Evolutionary conservation across 2,113 vertebrate species (phyloP).

Genomic region (Mohoua ochrocephala): DNA sequence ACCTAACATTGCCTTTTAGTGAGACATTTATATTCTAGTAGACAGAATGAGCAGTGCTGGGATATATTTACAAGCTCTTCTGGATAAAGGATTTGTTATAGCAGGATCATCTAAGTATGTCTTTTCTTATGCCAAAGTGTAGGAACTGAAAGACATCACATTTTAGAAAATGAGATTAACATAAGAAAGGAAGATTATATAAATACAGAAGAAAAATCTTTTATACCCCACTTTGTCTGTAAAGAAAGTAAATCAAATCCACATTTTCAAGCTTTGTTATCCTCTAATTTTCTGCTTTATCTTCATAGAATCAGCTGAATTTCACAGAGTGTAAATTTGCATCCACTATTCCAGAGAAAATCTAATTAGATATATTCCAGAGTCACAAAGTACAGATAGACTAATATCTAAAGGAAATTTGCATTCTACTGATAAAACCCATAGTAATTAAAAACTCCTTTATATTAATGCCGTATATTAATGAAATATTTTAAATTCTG

Average conservation of each 20-base stretch:
- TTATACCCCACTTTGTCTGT: background rate
- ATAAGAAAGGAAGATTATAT: background rate
- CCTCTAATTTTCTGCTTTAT: slow-evolving; percentile 49
- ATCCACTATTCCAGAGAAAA: slow-evolving; percentile 61
- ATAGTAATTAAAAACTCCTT: slow-evolving; percentile 41
- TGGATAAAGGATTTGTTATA: slow-evolving; percentile 3
- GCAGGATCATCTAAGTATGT: background rate
- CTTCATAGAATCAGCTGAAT: slow-evolving; percentile 51
- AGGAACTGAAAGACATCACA: background rate
- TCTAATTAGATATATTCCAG: slow-evolving; percentile 60
- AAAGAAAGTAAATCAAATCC: slow-evolving; percentile 38
- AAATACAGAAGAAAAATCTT: background rate
- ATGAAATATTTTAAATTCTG: slow-evolving; percentile 19
- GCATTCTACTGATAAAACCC: slow-evolving; percentile 43
- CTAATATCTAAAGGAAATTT: slow-evolving; percentile 47
- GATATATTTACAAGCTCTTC: background rate
- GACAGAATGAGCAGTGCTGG: background rate
- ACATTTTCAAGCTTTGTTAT: slow-evolving; percentile 35
- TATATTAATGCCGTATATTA: slow-evolving; percentile 6
- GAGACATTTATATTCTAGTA: background rate
- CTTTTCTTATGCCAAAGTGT: background rate
- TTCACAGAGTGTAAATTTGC: slow-evolving; percentile 48
- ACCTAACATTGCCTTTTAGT: background rate
- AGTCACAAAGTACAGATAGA: slow-evolving; percentile 52
- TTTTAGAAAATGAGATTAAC: background rate